Evolutionary conservation across 2,113 vertebrate species (phyloP).

Genomic region (Microcebus griseorufus): DNA sequence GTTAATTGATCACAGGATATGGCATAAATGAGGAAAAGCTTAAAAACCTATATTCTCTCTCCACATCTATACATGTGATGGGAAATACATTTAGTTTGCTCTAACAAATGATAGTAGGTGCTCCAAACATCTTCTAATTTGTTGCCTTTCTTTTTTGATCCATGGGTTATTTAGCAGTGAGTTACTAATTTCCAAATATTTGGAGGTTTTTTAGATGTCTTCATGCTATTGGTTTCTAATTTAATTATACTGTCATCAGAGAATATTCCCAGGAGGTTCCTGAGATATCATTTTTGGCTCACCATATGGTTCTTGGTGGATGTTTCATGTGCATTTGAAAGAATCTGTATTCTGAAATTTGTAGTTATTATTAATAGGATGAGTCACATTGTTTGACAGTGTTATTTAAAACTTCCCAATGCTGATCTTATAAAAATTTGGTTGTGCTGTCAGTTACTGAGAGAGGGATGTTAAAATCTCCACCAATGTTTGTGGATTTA

Average conservation of each 20-base stretch:
- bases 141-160: not conserved
- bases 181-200: not conserved
- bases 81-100: not conserved
- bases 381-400: not conserved
- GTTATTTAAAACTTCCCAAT: not conserved
- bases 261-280: not conserved
- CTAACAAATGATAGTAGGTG: not conserved
- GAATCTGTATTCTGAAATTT: not conserved
- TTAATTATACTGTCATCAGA: not conserved
- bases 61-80: not conserved
- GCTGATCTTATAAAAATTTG: not conserved
- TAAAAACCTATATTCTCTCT: not conserved
- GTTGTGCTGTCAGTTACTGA: not conserved
- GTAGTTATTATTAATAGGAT: not conserved
- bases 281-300: not conserved
- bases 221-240: not conserved
- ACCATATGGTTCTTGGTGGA: not conserved
- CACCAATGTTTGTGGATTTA: not conserved
- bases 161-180: not conserved
- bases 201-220: not conserved
- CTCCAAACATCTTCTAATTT: not conserved
- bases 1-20: not conserved
- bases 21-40: not conserved
- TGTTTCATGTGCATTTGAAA: not conserved
- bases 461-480: not conserved